Evolutionary conservation across 1,140 invertebrate species (phyloP), one percentile per base, ranked within the genome.

Genomic region (Drosophila virilis): DNA sequence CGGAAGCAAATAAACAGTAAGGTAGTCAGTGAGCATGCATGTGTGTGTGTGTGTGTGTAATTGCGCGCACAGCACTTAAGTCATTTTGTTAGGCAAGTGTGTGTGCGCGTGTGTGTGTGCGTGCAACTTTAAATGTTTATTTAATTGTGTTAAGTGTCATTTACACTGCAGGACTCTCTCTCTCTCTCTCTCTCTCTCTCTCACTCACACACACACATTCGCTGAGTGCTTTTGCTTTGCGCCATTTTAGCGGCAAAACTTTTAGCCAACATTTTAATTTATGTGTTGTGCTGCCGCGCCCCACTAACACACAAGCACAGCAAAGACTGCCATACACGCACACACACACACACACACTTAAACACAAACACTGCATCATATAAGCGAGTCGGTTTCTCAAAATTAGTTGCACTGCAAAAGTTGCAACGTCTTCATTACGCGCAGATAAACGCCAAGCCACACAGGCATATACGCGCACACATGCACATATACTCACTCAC

Each of bases 111-210:
- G 15, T 45, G 68, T 42, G 50, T 52, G 61, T 62, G 65, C 51
- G 62, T 77, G 50, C 59, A 83, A 88, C 80, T 88, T 88, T 89
- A 89, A 88, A 88, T 88, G 79, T 80, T 88, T 88, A 88, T 88
- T 89, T 88, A 88, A 88, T 88, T 88, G 83, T 88, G 83, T 88
- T 88, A 88, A 88, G 83, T 88, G 83, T 88, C 83, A 89, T 88
- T 88, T 88, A 80, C 83, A 89, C 79, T 79, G 54, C 43, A 45
- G 43, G 32, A 40, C 48, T 33, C 42, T 35, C 50, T 2, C 12
- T 37, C n/a, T n/a, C 32, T 38, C 17, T n/a, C n/a, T n/a, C 48
- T 33, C 42, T 35, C 50, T 2, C 12, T 37, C n/a, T n/a, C 32
- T 38, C 17, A n/a, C n/a, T n/a, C 22, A 22, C 22, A 3, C 38